Evolutionary conservation across 2,888 invertebrate species (phyloP).

Genomic region (Acrocera orbiculus): DNA sequence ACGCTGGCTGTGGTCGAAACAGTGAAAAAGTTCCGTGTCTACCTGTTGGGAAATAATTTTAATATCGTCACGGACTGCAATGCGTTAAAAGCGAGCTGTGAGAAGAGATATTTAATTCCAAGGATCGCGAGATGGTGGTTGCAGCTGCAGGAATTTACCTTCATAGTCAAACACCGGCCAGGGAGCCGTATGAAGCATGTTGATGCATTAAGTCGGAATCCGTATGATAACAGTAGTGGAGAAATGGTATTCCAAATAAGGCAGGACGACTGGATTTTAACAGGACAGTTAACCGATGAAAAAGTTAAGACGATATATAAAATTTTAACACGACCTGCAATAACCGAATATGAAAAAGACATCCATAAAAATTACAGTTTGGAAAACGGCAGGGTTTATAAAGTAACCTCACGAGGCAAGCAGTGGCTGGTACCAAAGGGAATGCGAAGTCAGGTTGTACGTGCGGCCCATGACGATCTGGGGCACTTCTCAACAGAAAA

Average conservation of each 20-base stretch:
- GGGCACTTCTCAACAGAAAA: slow-evolving; percentile 12
- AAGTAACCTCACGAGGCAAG: too few species aligned
- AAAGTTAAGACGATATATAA: too few species aligned
- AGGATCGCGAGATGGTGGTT: slow-evolving; percentile 5
- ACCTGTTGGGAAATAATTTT: neutral
- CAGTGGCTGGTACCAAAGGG: slow-evolving; percentile 10
- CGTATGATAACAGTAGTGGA: too few species aligned
- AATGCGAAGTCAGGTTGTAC: slow-evolving; percentile 6
- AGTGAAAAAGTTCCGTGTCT: neutral
- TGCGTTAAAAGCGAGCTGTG: slow-evolving; percentile 8
- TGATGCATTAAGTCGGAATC: neutral
- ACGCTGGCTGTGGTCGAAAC: slow-evolving; percentile 5
- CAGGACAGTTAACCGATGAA: too few species aligned
- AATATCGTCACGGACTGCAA: slow-evolving; percentile 6
- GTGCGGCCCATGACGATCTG: slow-evolving; percentile 9
- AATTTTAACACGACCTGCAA: too few species aligned
- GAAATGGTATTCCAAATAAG: too few species aligned
- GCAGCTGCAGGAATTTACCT: slow-evolving; percentile 3
- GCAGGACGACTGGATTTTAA: too few species aligned
- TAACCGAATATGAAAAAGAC: too few species aligned
- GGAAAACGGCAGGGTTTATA: too few species aligned
- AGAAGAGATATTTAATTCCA: slow-evolving; percentile 13
- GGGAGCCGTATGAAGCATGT: slow-evolving; percentile 1
- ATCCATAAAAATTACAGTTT: too few species aligned
- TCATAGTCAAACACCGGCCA: neutral